Percentiles rank a stretch among this genome's conserved stretches.
phyloP scores from a whole-genome alignment of 2,797 vertebrate species.

The Sternarchorhynchus goeldii region DNA sequence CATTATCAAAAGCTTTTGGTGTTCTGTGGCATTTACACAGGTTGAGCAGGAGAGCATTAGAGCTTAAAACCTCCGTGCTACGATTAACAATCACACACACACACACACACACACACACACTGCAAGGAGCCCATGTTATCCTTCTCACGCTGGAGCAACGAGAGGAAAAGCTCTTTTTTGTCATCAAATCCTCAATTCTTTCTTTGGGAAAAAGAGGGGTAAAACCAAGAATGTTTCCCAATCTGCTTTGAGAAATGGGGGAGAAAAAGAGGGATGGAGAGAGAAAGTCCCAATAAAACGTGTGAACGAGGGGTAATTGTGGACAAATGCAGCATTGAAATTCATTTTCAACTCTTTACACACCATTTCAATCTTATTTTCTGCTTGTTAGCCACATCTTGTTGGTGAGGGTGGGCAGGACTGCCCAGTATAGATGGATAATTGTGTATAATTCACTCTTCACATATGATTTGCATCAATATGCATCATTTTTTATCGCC shows the following conservation, averaged over 20 bases:
- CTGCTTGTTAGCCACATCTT: slow-evolving; percentile 99
- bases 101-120: slow-evolving; percentile 78
- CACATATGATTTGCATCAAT: slow-evolving; percentile 94
- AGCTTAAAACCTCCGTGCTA: slow-evolving; percentile 78
- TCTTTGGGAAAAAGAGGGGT: slow-evolving; percentile 74
- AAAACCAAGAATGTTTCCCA: slow-evolving; percentile 77
- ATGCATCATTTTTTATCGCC: slow-evolving; percentile 79
- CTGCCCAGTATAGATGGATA: slow-evolving; percentile 98
- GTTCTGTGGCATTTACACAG: slow-evolving; percentile 78
- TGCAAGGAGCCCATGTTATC: slow-evolving; percentile 82
- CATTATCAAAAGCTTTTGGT: slow-evolving; percentile 66
- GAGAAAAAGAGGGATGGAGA: slow-evolving; percentile 32
- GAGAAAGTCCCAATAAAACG: slow-evolving; percentile 95
- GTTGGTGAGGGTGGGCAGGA: slow-evolving; percentile 97
- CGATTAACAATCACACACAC: slow-evolving; percentile 83
- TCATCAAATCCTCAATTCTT: slow-evolving; percentile 87
- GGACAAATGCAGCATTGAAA: slow-evolving; percentile 99
- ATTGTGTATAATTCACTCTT: slow-evolving; percentile 97
- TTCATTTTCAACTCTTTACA: slow-evolving; percentile 99
- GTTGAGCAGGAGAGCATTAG: slow-evolving; percentile 82
- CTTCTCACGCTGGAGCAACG: slow-evolving; percentile 75
- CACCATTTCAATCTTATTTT: slow-evolving; percentile 99
- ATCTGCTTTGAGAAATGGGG: slow-evolving; percentile 92
- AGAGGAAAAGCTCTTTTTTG: slow-evolving; percentile 86
- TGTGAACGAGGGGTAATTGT: slow-evolving; percentile 99